These are phyloP conservation scores for Serilophus lunatus DNA, from an alignment of 2,113 vertebrate genomes.

Conservation along the genomic window DNA sequence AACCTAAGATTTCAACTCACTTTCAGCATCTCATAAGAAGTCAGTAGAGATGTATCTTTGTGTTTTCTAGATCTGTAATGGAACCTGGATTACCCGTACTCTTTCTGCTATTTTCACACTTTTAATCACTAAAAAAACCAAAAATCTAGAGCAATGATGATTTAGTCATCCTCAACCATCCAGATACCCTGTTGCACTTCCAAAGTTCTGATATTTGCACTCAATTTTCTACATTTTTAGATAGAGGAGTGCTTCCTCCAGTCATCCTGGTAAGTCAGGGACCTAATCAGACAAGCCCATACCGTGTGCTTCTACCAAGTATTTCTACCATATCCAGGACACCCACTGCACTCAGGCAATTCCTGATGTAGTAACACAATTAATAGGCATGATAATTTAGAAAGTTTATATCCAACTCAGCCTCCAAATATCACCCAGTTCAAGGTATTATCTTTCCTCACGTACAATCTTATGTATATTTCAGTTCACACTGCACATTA, in stretches of 20 bases:
- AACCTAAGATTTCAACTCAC: neutral
- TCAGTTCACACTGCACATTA: neutral
- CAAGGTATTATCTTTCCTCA: neutral
- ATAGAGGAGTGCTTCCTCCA: neutral
- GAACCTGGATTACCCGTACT: neutral
- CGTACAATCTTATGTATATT: rapidly evolving
- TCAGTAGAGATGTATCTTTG: neutral
- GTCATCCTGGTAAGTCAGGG: neutral
- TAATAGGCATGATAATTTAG: neutral
- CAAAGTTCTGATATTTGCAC: neutral
- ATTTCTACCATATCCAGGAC: neutral
- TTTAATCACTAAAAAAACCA: neutral
- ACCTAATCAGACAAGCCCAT: neutral
- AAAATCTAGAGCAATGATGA: neutral
- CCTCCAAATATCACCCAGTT: neutral
- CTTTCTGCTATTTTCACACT: neutral
- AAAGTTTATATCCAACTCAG: neutral
- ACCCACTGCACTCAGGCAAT: neutral
- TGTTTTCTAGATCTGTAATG: neutral
- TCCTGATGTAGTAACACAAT: neutral
- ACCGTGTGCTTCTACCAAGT: neutral
- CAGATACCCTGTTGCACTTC: neutral
- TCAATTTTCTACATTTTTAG: neutral
- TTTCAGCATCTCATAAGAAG: neutral
- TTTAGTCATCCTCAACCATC: neutral